Conservation (phyloP, 2,888 invertebrate species). For the Pristionchus arcanus region DNA sequence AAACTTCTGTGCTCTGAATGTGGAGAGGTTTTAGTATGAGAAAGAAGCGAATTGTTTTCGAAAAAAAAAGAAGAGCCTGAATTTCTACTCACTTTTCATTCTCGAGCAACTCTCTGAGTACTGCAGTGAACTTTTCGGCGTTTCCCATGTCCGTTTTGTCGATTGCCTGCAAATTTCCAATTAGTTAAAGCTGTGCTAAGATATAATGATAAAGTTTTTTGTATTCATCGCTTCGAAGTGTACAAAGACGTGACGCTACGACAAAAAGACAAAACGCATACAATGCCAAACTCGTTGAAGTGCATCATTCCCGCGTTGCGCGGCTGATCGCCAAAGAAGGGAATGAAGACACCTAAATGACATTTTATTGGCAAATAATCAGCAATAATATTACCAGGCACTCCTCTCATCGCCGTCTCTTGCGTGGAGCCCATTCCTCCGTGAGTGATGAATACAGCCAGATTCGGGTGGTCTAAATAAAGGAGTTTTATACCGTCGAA, state of each 20-base stretch:
- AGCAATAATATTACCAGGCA: not conserved
- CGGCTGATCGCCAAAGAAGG: slow-evolving; percentile 45
- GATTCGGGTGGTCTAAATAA: not conserved
- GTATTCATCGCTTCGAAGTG: too few species aligned
- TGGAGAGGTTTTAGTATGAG: not conserved
- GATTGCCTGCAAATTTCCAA: slow-evolving; percentile 10
- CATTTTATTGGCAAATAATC: not conserved
- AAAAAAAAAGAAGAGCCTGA: not conserved
- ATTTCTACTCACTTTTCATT: slow-evolving; percentile 15
- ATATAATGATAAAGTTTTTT: too few species aligned
- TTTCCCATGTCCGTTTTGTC: not conserved
- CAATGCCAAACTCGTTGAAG: slow-evolving; percentile 5
- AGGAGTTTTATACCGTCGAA: not conserved
- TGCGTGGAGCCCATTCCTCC: slow-evolving; percentile 48
- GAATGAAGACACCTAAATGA: slow-evolving; percentile 30
- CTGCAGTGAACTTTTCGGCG: not conserved
- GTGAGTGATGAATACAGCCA: slow-evolving; percentile 52
- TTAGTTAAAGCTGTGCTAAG: too few species aligned
- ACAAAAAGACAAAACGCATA: not conserved
- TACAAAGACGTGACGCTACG: too few species aligned
- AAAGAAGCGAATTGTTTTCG: not conserved
- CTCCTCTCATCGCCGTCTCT: slow-evolving; percentile 48
- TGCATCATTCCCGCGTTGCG: slow-evolving; percentile 50
- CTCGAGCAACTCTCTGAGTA: slow-evolving; percentile 1
- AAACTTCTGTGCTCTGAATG: too few species aligned